Evolutionary conservation across 1,140 invertebrate genomes (phyloP), one percentile per base, ranked within the genome.

Genomic region (Orius insidiosus): DNA sequence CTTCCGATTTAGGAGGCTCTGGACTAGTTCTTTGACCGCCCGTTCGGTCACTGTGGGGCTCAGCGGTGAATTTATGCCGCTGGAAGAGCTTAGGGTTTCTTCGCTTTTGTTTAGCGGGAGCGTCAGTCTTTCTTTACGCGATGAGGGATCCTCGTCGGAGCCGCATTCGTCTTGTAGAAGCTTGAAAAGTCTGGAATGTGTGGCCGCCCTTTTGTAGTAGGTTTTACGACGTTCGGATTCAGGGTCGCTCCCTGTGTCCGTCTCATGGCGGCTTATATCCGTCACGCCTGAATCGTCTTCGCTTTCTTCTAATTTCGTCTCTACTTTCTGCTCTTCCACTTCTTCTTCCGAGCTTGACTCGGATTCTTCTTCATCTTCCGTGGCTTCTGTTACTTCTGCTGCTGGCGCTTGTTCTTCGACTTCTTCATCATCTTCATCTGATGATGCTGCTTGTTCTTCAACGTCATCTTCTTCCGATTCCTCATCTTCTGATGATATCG

Each of bases 221-320:
- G 63, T 68, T 52, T 71, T 74, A 10, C 63, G 66, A n/a, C 67
- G 53, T 48, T 70, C 67, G 2, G 67, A 60, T 16, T 52, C 49
- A 44, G 65, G 66, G 32, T 79, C 77, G 2, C 72, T 69, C 46
- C 76, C 75, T 0, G 72, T 73, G 39, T 77, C 74, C 6, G 66
- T 70, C 53, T 78, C 76, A 47, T 75, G 72, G 32, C 74, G 63
- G 51, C 76, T 78, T 56, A n/a, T 68, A 55, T 80, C 77, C 2
- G 75, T 79, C 0, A 80, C 75, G 8, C 77, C 78, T 6, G 76
- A 80, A 56, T 80, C 77, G 37, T 75, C 72, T 52, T 80, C 76
- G 31, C 68, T 71, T 50, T 72, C 69, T 1, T 70, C 69, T 31
- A n/a, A n/a, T n/a, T 63, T 59, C 9, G 56, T 42, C 43, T 52